Base-by-base conservation (phyloP, 1,140 invertebrate species). In the Euglossa dilemma region DNA sequence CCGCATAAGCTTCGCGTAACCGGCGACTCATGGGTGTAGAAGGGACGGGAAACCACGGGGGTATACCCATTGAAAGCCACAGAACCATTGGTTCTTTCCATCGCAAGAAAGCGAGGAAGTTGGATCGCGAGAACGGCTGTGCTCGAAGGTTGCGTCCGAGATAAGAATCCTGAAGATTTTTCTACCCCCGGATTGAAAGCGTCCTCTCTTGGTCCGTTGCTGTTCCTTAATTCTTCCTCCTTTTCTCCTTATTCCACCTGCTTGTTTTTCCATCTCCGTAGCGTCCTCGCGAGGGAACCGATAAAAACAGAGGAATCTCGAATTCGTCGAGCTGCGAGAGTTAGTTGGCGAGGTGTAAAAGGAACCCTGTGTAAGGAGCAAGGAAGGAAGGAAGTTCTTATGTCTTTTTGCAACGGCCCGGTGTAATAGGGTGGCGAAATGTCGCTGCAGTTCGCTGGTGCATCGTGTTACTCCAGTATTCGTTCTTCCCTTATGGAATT, bases 181-280 rank as follows among this genome's bases (percentile, higher is more conserved):
- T 61, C 56, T 71, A 25, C 43, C 43, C 43, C 50, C 16, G n/a
- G 77, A 73, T 73, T 63, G 78, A 80, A 80, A 72, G 70, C 50
- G 11, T 47, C 47, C 36, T 71, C 36, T 20, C 20, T 52, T 52
- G 12, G 28, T 20, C 54, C 43, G 45, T 47, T 43, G 8, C n/a
- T 66, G 16, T 20, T 66, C 36, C 45, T 50, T 52, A n/a, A 52
- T 54, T 52, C 47, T 45, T 20, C 36, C 8, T 25, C 45, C 7
- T 76, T 47, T 66, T 76, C 50, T n/a, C 20, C 28, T 14, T 50
- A 16, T 28, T 5, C 23, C 12, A 28, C 6, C 3, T 43, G 8
- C 36, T 6, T 23, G 25, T 56, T 50, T 52, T 43, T 64, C 47
- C 2, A 1, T 6, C 6, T 64, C 12, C 14, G 0, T 43, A 6